These are phyloP conservation scores for Drosophila pallidifrons DNA, from an alignment of 1,140 invertebrate genomes.

Conservation along the genomic window DNA sequence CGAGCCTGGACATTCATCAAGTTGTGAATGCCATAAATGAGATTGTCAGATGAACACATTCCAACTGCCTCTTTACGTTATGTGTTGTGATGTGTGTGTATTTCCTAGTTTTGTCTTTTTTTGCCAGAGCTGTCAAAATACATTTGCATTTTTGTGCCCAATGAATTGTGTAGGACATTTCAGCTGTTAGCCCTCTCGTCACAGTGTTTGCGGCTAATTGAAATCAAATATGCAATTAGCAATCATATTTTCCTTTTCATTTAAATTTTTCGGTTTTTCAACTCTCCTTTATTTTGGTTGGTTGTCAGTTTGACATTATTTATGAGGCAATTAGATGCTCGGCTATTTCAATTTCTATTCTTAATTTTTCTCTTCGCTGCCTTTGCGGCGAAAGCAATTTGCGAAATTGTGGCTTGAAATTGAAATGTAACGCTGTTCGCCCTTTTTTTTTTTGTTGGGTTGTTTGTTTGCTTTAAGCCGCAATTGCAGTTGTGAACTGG, in stretches of 20 bases:
- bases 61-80: constrained; percentile 1
- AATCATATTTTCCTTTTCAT: constrained; percentile 39
- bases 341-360: constrained; percentile 13
- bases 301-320: constrained; percentile 50
- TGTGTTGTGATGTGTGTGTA: constrained; percentile 4
- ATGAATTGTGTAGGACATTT: constrained; percentile 33
- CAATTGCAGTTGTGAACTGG: constrained; percentile 35
- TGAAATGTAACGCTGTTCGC: constrained; percentile 15
- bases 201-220: constrained; percentile 47
- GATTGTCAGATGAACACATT: constrained; percentile 56
- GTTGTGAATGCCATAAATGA: constrained; percentile 58
- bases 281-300: constrained; percentile 11
- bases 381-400: constrained; percentile 22
- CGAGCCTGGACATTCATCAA: constrained; percentile 63
- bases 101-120: constrained; percentile 16
- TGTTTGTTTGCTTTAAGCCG: constrained; percentile 9
- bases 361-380: constrained; percentile 23
- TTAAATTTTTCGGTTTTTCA: constrained; percentile 33
- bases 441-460: background rate
- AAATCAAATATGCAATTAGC: constrained; percentile 80
- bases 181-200: background rate
- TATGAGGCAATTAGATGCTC: constrained; percentile 70
- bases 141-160: constrained; percentile 62
- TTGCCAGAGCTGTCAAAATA: constrained; percentile 55
- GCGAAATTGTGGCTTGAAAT: constrained; percentile 37